Evolutionary conservation across 2,113 vertebrate species (phyloP), one percentile per base, ranked within the genome.

Genomic region (Paratilapia polleni): DNA sequence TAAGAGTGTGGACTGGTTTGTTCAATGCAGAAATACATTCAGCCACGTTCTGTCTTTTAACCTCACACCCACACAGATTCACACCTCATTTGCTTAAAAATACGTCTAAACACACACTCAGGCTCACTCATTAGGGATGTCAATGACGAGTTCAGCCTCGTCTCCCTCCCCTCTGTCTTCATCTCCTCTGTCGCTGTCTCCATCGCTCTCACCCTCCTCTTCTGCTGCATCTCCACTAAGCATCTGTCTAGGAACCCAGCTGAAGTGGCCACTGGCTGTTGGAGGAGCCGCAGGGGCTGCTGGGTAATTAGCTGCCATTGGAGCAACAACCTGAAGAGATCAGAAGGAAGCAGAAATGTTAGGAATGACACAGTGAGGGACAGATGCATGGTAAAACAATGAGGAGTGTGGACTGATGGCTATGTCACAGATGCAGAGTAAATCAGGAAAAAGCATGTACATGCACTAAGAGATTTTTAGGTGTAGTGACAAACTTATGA

Each of bases 241-340:
- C 96, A 96, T 96, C 76, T 96, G 96, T 88, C 95, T 90, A 19
- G 96, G 96, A 62, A 96, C 96, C 95, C 96, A 96, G 91, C 95
- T 96, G 90, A 96, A 96, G 4, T 94, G 94, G 19, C 94, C 86
- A 4, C 94, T 87, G 43, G 94, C 81, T 61, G 93, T 78, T 3
- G 90, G 90, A 8, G 95, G 82, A 9, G 91, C 87, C 1, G 88
- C 70, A 17, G 93, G 79, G 70, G 88, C 89, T 64, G 95, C 91
- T 81, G 95, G 90, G 91, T 95, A 96, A 91, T 95, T 96, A 20
- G 96, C 88, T 11, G 93, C 82, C 83, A 95, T 83, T 12, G 94
- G 87, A 14, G 93, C 81, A 41, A 96, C 95, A 73, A 96, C 96
- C 96, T 96, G 63, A 66, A 26, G 38, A 43, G 78, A 41, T 43